phyloP scores from a whole-genome alignment of 2,888 invertebrate species.

The Minunthozetes semirufus region DNA sequence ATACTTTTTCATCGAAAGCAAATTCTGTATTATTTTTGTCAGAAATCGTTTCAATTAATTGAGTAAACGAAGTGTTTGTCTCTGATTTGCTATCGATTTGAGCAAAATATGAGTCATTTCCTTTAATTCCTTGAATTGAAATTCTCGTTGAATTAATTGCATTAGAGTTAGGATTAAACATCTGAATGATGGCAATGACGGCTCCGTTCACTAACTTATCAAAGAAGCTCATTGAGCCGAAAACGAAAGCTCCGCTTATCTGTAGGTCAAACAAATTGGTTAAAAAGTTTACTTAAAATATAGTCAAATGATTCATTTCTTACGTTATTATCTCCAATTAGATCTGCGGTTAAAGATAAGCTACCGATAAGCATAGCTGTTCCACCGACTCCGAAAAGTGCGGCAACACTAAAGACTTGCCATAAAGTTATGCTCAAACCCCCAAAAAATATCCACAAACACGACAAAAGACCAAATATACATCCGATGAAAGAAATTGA shows the following conservation, averaged over 20 bases:
- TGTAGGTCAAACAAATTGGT: conserved; percentile 42
- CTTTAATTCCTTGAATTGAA: neutral
- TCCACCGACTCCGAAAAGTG: conserved; percentile 71
- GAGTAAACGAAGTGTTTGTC: neutral
- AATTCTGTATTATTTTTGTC: neutral
- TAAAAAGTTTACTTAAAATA: neutral
- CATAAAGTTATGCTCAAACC: conserved; percentile 24
- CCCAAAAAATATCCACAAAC: conserved; percentile 61
- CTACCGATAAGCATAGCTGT: conserved; percentile 81
- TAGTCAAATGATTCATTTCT: conserved; percentile 39
- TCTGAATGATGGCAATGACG: conserved; percentile 73
- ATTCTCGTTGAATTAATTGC: neutral
- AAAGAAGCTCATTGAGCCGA: conserved; percentile 84
- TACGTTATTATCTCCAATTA: conserved; percentile 72
- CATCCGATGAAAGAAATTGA: conserved; percentile 63
- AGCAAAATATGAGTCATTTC: neutral
- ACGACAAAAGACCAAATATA: conserved; percentile 58
- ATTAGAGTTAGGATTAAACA: conserved; percentile 56
- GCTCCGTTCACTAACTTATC: conserved; percentile 85
- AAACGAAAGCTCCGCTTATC: conserved; percentile 81
- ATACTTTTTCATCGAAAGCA: neutral
- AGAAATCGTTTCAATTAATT: neutral
- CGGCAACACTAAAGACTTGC: conserved; percentile 63
- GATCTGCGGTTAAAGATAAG: conserved; percentile 76
- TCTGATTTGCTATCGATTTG: neutral